These are phyloP conservation scores for Microcebus lehilahytsara DNA, from an alignment of 2,113 vertebrate genomes.

Conservation along the genomic window DNA sequence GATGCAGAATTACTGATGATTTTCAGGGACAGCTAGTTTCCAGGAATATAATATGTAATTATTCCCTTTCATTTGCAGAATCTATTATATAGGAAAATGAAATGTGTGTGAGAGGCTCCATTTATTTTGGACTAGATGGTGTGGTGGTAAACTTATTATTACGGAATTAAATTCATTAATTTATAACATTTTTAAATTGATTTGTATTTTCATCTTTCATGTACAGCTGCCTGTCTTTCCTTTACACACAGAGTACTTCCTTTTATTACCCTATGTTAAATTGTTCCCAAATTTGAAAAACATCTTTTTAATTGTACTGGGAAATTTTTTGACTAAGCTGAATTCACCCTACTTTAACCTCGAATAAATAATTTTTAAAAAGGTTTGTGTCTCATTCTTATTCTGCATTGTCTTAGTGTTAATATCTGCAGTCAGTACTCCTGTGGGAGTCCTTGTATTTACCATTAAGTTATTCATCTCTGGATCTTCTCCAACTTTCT, in stretches of 20 bases:
- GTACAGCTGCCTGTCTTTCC: neutral
- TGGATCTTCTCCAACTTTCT: neutral
- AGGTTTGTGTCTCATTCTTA: neutral
- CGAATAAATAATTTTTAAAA: neutral
- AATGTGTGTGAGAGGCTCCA: neutral
- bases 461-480: neutral
- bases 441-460: neutral
- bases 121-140: neutral
- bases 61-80: slow-evolving; percentile 9
- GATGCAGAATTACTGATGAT: neutral
- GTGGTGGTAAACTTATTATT: neutral
- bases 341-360: neutral
- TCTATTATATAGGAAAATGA: neutral
- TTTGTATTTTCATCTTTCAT: neutral
- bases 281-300: neutral
- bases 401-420: neutral
- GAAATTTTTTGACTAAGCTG: neutral
- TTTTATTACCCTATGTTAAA: neutral
- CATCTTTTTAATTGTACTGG: slow-evolving; percentile 11
- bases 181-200: neutral
- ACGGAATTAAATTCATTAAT: neutral
- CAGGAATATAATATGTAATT: neutral
- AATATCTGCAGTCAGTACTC: neutral
- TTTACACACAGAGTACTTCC: neutral
- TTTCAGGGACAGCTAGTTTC: neutral